phyloP scores from a whole-genome alignment of 2,797 vertebrate species.

The Passerculus sandwichensis region DNA sequence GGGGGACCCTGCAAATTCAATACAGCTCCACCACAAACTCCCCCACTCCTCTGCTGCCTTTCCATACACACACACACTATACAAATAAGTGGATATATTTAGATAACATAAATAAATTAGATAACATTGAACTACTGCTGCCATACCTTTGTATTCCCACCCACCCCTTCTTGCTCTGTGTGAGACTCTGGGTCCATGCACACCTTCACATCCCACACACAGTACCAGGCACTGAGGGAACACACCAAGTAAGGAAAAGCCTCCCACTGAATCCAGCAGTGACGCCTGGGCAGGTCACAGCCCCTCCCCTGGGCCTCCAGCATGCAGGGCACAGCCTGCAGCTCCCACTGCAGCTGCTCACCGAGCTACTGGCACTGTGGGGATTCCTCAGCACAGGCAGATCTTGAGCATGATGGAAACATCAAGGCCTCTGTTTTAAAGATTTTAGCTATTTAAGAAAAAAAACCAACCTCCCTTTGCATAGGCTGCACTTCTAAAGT shows the following conservation, averaged over 20 bases:
- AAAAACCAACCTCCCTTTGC: not conserved
- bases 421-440: not conserved
- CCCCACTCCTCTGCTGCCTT: not conserved
- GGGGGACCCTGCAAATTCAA: no score
- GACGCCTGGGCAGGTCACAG: not conserved
- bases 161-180: not conserved
- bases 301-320: not conserved
- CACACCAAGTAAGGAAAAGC: not conserved
- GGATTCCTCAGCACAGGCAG: not conserved
- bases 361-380: fast-evolving
- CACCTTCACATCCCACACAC: not conserved
- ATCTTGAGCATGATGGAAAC: not conserved
- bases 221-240: not conserved
- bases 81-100: not conserved
- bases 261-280: not conserved
- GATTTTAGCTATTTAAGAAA: not conserved
- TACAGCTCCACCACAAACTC: not conserved
- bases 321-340: not conserved
- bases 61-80: not conserved
- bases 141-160: not conserved
- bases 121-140: not conserved
- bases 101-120: not conserved
- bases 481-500: not conserved
- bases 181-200: not conserved
- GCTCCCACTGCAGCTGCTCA: not conserved